phyloP scores from a whole-genome alignment of 2,113 vertebrate genomes.

The Gasterosteus aculeatus region DNA sequence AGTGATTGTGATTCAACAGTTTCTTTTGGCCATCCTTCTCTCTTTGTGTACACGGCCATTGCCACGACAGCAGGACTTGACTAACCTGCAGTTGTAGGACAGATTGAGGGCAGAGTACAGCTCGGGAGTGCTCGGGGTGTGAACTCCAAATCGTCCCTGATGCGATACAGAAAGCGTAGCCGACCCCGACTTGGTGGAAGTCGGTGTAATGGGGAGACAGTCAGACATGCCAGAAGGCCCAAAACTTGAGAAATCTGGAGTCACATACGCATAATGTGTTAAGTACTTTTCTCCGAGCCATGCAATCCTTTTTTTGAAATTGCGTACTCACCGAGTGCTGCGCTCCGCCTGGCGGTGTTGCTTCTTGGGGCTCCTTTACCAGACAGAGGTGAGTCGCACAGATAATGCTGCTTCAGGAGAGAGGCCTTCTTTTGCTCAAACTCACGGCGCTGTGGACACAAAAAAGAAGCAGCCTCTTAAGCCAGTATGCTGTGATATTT shows the following conservation, averaged over 20 bases:
- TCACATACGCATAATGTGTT: neutral
- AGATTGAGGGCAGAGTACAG: conserved; percentile 75
- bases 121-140: conserved; percentile 75
- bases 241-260: conserved; percentile 51
- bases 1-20: neutral
- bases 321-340: conserved; percentile 57
- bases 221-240: conserved; percentile 59
- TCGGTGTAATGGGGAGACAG: conserved; percentile 50
- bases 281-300: neutral
- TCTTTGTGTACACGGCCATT: neutral
- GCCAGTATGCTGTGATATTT: neutral
- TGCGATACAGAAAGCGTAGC: neutral
- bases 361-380: neutral
- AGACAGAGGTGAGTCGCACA: conserved; percentile 64
- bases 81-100: conserved; percentile 63
- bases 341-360: conserved; percentile 47
- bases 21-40: neutral
- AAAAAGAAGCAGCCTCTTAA: neutral
- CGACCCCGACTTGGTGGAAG: conserved; percentile 15
- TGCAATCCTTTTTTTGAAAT: neutral
- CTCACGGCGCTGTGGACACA: conserved; percentile 68
- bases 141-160: conserved; percentile 44
- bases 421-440: conserved; percentile 80
- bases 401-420: conserved; percentile 78
- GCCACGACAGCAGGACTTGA: neutral